Conservation (phyloP, 2,888 invertebrate species). For the Stratiomys singularior region DNA sequence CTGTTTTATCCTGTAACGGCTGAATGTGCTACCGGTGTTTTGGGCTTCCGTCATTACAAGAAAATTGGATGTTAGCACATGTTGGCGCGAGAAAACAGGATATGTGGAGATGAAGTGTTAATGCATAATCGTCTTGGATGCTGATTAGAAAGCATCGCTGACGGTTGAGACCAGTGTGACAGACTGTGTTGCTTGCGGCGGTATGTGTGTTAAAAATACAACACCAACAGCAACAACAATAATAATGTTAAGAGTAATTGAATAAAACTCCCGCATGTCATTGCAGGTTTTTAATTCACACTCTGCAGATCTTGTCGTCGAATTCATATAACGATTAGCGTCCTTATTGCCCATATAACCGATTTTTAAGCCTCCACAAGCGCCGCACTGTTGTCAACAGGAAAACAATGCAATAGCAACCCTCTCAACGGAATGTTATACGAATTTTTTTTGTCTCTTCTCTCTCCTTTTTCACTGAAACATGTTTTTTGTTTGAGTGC, state of each 20-base stretch:
- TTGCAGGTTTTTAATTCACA: neutral
- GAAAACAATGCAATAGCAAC: neutral
- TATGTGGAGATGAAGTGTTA: slow-evolving; percentile 18
- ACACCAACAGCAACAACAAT: no score
- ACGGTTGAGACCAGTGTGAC: no score
- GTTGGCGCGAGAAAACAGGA: slow-evolving; percentile 24
- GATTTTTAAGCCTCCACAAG: neutral
- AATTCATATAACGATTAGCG: neutral
- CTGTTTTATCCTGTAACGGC: slow-evolving; percentile 1
- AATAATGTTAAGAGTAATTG: no score
- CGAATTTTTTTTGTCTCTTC: no score
- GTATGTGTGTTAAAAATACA: no score
- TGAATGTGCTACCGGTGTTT: slow-evolving; percentile 19
- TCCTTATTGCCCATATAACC: neutral
- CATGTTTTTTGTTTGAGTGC: neutral
- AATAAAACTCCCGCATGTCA: no score
- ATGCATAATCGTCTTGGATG: slow-evolving; percentile 22
- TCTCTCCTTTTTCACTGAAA: neutral
- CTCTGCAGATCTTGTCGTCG: neutral
- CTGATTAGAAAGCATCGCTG: neutral
- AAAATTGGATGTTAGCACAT: no score
- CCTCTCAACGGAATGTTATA: slow-evolving; percentile 14
- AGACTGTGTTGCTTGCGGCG: no score
- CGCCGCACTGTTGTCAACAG: slow-evolving; percentile 12
- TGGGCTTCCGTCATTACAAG: neutral